Conservation (phyloP, 2,888 invertebrate genomes). For the Bombyx huttoni region DNA sequence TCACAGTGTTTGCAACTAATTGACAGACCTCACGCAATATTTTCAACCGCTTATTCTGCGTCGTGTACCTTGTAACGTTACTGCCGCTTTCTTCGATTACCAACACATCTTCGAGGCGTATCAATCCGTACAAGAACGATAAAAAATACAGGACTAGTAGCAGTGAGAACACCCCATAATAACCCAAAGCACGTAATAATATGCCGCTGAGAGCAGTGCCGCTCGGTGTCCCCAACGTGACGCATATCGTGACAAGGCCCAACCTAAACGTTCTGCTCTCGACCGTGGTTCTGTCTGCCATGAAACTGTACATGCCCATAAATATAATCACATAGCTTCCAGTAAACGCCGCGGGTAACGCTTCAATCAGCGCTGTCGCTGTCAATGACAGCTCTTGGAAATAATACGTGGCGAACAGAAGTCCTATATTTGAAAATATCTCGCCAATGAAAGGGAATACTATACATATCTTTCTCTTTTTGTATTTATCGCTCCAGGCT, state of each 20-base stretch:
- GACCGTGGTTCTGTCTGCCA: conserved; percentile 72
- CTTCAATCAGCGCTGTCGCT: conserved; percentile 67
- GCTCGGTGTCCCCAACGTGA: conserved; percentile 62
- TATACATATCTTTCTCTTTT: conserved; percentile 72
- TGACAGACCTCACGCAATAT: conserved; percentile 36
- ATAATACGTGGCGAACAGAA: conserved; percentile 69
- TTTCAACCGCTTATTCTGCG: conserved; percentile 18
- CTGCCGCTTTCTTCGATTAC: conserved; percentile 13
- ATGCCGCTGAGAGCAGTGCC: conserved; percentile 70
- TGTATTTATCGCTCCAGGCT: conserved; percentile 75
- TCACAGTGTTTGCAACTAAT: conserved; percentile 49
- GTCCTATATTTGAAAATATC: conserved; percentile 63
- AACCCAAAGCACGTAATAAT: conserved; percentile 49
- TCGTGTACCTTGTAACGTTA: conserved; percentile 3
- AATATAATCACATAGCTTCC: conserved; percentile 74
- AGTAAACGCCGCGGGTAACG: conserved; percentile 71
- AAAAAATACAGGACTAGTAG: conserved; percentile 36
- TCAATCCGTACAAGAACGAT: conserved; percentile 47
- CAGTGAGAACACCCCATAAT: conserved; percentile 59
- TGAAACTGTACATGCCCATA: conserved; percentile 75
- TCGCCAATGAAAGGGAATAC: conserved; percentile 71
- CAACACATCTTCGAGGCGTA: conserved; percentile 49
- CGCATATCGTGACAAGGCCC: conserved; percentile 72
- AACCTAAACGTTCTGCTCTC: conserved; percentile 76
- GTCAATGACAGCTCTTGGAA: conserved; percentile 66